Percentiles rank a stretch among this genome's conserved stretches.
Conservation (phyloP, 2,797 vertebrate species). For the Poeciliopsis turneri region DNA sequence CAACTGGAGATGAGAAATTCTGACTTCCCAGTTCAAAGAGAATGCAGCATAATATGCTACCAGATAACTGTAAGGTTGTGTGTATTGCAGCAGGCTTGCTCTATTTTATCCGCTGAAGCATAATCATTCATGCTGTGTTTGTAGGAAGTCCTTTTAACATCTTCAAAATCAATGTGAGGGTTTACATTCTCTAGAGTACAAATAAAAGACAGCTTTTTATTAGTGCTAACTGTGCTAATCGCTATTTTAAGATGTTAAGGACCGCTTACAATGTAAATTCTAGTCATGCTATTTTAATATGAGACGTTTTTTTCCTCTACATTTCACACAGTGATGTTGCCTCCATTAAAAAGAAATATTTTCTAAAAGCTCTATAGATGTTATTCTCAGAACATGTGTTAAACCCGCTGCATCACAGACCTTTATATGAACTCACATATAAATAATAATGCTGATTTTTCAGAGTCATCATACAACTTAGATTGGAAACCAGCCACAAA, state of each 20-base stretch:
- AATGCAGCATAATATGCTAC: not conserved
- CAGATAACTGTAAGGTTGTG: not conserved
- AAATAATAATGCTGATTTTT: not conserved
- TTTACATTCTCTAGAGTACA: not conserved
- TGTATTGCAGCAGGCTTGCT: not conserved
- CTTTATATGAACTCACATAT: not conserved
- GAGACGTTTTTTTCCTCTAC: not conserved
- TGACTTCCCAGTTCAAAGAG: not conserved
- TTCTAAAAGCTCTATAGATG: not conserved
- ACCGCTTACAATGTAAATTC: not conserved
- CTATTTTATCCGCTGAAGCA: not conserved
- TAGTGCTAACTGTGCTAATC: not conserved
- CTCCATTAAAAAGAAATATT: not conserved
- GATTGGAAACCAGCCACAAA: not conserved
- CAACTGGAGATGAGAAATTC: not conserved
- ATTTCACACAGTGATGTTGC: not conserved
- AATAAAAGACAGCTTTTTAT: slow-evolving; percentile 1
- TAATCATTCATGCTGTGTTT: not conserved
- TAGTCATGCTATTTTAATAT: not conserved
- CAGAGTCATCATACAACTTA: not conserved
- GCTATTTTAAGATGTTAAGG: not conserved
- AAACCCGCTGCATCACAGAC: not conserved
- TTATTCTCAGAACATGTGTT: not conserved
- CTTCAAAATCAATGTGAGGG: not conserved
- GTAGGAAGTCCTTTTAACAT: not conserved